Conservation (phyloP, 1,140 invertebrate species). For the Trypoxylus dichotomus region DNA sequence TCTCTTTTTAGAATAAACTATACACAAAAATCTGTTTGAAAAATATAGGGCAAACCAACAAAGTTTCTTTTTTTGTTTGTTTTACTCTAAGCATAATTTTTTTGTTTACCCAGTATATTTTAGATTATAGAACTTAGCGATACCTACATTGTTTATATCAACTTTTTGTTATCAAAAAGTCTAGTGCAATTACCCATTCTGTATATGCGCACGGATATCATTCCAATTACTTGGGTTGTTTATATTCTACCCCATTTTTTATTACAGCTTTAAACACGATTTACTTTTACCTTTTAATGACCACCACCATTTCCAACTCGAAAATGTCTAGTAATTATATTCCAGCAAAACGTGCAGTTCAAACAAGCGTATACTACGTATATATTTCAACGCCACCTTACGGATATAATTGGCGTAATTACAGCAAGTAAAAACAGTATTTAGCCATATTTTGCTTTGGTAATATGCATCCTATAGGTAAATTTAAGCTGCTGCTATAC, state of each 20-base stretch:
- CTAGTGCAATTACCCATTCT: too few species aligned
- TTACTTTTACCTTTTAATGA: background rate
- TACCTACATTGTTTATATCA: too few species aligned
- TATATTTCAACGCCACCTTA: background rate
- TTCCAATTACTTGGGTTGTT: background rate
- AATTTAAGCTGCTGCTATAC: background rate
- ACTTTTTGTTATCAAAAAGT: too few species aligned
- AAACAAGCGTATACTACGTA: background rate
- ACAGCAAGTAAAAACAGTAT: background rate
- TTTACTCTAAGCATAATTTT: too few species aligned
- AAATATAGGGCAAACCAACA: too few species aligned
- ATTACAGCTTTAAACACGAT: background rate
- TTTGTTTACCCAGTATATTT: too few species aligned
- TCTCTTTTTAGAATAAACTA: too few species aligned
- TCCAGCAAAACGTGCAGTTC: background rate
- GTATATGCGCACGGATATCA: too few species aligned
- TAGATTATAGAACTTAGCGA: too few species aligned
- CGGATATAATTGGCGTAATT: slow-evolving; percentile 7
- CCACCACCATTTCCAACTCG: background rate
- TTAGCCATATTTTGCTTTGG: background rate
- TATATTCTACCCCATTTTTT: background rate
- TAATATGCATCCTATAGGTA: background rate
- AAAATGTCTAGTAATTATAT: background rate
- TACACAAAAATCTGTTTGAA: too few species aligned
- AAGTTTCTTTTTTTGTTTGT: too few species aligned